A percentile compares a stretch with the other conserved stretches of the same genome.
phyloP scores from a whole-genome alignment of 2,113 vertebrate species.

The Tachuris rubrigastra region DNA sequence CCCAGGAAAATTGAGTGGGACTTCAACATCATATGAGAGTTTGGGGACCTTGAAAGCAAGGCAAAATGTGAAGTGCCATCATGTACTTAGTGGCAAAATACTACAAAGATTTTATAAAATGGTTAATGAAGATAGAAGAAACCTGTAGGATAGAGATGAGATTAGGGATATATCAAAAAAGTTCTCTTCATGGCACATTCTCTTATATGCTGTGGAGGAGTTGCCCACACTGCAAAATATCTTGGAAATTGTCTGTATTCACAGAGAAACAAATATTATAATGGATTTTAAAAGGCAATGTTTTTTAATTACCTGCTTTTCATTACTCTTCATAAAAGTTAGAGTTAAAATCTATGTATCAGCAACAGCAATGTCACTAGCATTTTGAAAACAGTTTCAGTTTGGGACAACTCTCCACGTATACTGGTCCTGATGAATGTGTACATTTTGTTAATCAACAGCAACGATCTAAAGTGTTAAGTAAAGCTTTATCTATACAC shows the following conservation, averaged over 20 bases:
- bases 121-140: not conserved
- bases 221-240: not conserved
- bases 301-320: not conserved
- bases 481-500: not conserved
- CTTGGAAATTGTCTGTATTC: not conserved
- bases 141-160: not conserved
- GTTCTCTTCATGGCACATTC: not conserved
- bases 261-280: not conserved
- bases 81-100: not conserved
- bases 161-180: not conserved
- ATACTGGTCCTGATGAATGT: not conserved
- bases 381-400: not conserved
- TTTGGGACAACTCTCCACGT: not conserved
- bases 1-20: not conserved
- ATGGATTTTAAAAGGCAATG: not conserved
- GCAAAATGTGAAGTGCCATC: not conserved
- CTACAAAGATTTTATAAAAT: not conserved
- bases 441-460: not conserved
- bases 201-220: not conserved
- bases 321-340: not conserved
- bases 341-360: not conserved
- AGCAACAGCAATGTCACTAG: not conserved
- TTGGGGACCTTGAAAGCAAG: not conserved
- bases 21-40: not conserved
- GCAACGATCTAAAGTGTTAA: not conserved